Percentiles rank a stretch among this genome's conserved stretches.
Evolutionary conservation across 2,888 invertebrate species (phyloP).

Genomic region (Hofmannophila pseudospretella): DNA sequence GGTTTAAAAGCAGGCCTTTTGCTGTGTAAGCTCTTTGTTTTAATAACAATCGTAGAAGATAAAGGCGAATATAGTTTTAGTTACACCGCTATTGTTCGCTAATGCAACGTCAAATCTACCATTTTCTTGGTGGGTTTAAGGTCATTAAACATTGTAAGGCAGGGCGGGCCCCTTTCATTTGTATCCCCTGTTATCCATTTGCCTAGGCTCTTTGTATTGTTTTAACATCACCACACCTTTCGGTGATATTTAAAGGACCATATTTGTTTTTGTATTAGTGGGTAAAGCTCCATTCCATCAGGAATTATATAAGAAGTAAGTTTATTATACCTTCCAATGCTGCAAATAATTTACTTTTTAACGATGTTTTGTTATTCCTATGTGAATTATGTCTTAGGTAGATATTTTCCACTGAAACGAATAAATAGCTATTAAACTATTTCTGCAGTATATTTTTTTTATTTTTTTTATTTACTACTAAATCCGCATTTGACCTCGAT

Average conservation of each 20-base stretch:
- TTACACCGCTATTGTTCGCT: conserved; percentile 55
- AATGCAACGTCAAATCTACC: conserved; percentile 59
- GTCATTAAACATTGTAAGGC: conserved; percentile 55
- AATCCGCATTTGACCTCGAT: too few species aligned
- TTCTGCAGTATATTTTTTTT: too few species aligned
- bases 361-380: too few species aligned
- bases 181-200: conserved; percentile 30
- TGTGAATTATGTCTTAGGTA: too few species aligned
- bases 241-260: not conserved
- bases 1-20: conserved; percentile 31
- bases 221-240: conserved; percentile 24
- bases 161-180: conserved; percentile 43
- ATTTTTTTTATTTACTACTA: too few species aligned
- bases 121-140: conserved; percentile 41
- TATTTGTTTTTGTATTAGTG: not conserved
- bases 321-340: too few species aligned
- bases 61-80: conserved; percentile 55
- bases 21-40: conserved; percentile 53
- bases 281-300: too few species aligned
- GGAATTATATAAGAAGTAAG: too few species aligned
- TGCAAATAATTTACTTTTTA: too few species aligned
- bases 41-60: conserved; percentile 57
- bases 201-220: conserved; percentile 33
- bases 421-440: too few species aligned
- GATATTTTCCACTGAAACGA: too few species aligned